These are phyloP conservation scores for Paramormyrops hopkinsi DNA, from an alignment of 2,797 vertebrate genomes.

Conservation along the genomic window DNA sequence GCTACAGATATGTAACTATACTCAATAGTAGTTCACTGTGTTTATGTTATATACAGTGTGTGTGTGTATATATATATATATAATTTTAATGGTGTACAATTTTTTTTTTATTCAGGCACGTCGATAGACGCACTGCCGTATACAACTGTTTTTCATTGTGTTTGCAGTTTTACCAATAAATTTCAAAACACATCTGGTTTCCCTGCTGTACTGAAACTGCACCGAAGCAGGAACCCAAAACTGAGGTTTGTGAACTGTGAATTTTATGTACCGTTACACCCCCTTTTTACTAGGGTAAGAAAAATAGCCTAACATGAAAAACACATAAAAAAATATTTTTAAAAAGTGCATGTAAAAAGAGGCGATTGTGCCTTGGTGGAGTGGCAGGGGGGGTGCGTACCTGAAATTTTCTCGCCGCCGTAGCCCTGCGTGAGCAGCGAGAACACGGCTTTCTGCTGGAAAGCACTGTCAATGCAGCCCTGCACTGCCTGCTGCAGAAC, in stretches of 20 bases:
- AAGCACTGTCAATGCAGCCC: conserved; percentile 91
- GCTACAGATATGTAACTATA: not conserved
- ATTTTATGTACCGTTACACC: not conserved
- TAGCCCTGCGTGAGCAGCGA: conserved; percentile 92
- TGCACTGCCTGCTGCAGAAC: conserved; percentile 92
- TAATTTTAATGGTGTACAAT: not conserved
- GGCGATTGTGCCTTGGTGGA: not conserved
- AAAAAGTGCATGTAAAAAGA: not conserved
- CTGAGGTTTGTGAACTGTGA: not conserved
- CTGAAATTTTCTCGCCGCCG: conserved; percentile 86
- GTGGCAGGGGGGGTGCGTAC: conserved; percentile 57
- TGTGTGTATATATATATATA: not conserved
- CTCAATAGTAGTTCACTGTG: not conserved
- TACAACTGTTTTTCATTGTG: not conserved
- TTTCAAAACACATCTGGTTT: not conserved
- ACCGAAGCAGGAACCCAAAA: not conserved
- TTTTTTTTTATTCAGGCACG: not conserved
- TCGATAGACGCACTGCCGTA: not conserved
- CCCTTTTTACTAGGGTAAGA: conserved; percentile 19
- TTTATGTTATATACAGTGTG: not conserved
- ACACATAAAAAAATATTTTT: not conserved
- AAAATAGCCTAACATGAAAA: conserved; percentile 37
- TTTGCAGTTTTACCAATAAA: not conserved
- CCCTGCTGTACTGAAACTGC: not conserved
- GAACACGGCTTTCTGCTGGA: conserved; percentile 89